Evolutionary conservation across 2,888 invertebrate genomes (phyloP), one percentile per base, ranked within the genome.

Genomic region (Alloplasta piceator): DNA sequence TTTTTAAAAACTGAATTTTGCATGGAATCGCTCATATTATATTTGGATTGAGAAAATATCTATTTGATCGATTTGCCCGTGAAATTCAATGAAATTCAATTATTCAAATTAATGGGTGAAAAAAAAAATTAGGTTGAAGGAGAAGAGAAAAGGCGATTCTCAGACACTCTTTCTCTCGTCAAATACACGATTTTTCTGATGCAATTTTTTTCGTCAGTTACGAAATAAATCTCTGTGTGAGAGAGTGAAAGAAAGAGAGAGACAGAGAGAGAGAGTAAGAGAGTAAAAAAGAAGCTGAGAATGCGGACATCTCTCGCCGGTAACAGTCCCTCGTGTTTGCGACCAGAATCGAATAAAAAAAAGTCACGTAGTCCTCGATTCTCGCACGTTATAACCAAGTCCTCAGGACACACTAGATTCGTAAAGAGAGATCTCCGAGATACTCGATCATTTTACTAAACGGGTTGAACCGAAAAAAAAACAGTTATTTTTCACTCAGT

Each of bases 171-270:
- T 41, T 50, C 50, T 41, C 39, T 72, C 73, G 9, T 64, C 72
- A 80, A 77, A 68, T 58, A 60, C 67, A 56, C 43, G 48, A 67
- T 48, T 80, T 83, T 80, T 86, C 86, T 88, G 83, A 87, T 85
- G 87, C 85, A 86, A 87, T 86, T 86, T 85, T 86, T 86, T 85
- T 85, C 83, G 80, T 64, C 71, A 50, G 70, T 90, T 88, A 86
- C 86, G 87, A 88, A 86, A 89, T 86, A 41, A 43, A 48, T 67
- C 10, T 58, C 14, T 48, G 9, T 14, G 66, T 5, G 64, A 48
- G 66, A n/a, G 61, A 61, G 63, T 43, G 43, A 60, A 16, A 6
- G 26, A 52, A 52, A 52, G 14, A 52, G 26, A 26, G 61, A 52
- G 26, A 26, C 50, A 52, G 61, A n/a, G 61, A 61, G 60, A 36